Evolutionary conservation across 2,888 invertebrate genomes (phyloP), one percentile per base, ranked within the genome.

Genomic region (Frankliniella intonsa): DNA sequence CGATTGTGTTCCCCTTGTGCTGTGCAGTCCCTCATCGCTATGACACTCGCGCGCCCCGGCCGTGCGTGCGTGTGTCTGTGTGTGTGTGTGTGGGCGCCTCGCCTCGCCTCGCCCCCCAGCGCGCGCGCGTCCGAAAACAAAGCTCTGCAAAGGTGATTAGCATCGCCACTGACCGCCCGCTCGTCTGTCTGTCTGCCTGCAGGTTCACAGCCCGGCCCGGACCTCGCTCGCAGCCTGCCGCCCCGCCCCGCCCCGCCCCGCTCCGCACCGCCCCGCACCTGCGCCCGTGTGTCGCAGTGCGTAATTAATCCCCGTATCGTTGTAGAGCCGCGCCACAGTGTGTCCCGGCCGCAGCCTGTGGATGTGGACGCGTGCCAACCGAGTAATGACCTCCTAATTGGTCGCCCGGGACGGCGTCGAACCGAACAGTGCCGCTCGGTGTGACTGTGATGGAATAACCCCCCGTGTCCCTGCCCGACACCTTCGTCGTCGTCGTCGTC

Each of bases 331-430:
- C 69, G 12, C 22, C 25, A 14, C 22, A 11, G 69, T 22, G 69
- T 69, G 69, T 22, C 38, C 3, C 38, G 5, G 38, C 38, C 38
- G 38, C 38, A 38, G 25, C 69, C 22, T 10, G 25, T 76, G 69
- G 12, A 10, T 22, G 25, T 76, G 69, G 69, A 22, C 12, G 1
- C 25, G 69, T 25, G 69, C 69, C 69, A 76, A 12, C 69, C 69
- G 25, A 22, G 69, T 76, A 76, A 76, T 76, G 69, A 76, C 69
- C 22, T 25, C 22, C 69, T 76, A 76, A 76, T 76, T 76, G 55
- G 17, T 19, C 55, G 14, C 5, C 3, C 38, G 38, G 38, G 38
- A 38, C 38, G 38, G 38, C 38, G 38, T 38, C 38, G 38, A 38
- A 38, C 38, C 38, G 38, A 38, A 5, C 2, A 38, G 38, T 38